A percentile compares a stretch with the other conserved stretches of the same genome.
phyloP scores from a whole-genome alignment of 2,113 vertebrate species.

The Rhinopomastus cyanomelas region DNA sequence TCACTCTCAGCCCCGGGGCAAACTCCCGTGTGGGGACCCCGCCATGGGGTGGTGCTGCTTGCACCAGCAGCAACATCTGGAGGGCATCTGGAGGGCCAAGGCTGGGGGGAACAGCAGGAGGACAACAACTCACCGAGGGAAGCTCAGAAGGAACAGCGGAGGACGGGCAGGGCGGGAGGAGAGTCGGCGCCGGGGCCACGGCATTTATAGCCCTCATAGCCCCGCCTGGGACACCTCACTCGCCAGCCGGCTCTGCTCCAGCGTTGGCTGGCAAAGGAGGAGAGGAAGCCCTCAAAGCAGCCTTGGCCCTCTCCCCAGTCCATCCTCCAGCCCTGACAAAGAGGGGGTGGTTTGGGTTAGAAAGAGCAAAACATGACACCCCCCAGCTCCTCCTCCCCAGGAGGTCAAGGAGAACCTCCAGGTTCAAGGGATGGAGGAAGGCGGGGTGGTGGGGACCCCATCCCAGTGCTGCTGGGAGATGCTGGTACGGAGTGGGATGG shows the following conservation, averaged over 20 bases:
- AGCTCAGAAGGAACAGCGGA: accelerated
- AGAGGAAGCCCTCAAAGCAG: background rate
- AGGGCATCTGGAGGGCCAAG: background rate
- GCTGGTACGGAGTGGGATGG: accelerated
- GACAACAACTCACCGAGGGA: background rate
- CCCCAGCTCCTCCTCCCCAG: accelerated
- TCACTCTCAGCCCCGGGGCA: background rate
- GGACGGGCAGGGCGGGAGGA: background rate
- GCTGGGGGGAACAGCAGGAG: accelerated
- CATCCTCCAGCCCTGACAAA: accelerated
- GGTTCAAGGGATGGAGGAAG: accelerated
- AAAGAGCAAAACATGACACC: background rate
- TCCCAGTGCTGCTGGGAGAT: background rate
- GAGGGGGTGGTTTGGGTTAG: background rate
- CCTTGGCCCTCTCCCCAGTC: background rate
- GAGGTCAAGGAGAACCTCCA: background rate
- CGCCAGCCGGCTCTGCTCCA: background rate
- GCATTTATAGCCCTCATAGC: slow-evolving; percentile 57
- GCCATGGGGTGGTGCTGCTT: background rate
- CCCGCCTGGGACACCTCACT: background rate
- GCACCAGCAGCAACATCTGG: background rate
- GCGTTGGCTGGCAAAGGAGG: background rate
- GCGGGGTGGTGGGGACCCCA: background rate
- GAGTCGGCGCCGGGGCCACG: accelerated
- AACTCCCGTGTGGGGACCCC: accelerated